Evolutionary conservation across 2,888 invertebrate species (phyloP).

Genomic region (Limenitis camilla): DNA sequence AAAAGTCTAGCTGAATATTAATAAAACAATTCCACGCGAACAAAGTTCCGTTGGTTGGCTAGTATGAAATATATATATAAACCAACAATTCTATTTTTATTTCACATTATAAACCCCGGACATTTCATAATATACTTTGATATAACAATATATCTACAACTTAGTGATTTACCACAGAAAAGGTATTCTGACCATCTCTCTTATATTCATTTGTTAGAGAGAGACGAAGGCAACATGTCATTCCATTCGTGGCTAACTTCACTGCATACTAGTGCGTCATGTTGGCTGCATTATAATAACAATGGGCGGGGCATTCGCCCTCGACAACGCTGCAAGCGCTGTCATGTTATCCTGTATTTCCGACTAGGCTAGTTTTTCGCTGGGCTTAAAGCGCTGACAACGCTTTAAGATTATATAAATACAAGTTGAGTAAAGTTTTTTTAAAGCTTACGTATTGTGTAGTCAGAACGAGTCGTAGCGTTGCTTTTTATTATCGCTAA

Average conservation of each 20-base stretch:
- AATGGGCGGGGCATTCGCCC: constrained; percentile 50
- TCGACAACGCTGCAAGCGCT: constrained; percentile 43
- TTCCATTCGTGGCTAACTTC: constrained; percentile 44
- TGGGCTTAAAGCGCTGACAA: constrained; percentile 30
- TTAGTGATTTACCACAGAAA: constrained; percentile 14
- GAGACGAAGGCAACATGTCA: constrained; percentile 31
- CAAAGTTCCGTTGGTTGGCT: no score
- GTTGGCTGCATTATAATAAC: constrained; percentile 72
- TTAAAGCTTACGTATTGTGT: constrained; percentile 60
- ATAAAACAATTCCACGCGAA: no score
- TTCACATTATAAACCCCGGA: neutral
- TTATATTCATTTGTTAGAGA: constrained; percentile 29
- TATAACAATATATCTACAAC: constrained; percentile 4
- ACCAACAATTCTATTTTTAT: neutral
- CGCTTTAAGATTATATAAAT: constrained; percentile 29
- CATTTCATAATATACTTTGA: neutral
- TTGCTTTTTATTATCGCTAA: constrained; percentile 26
- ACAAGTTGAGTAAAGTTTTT: constrained; percentile 66
- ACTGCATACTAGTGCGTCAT: constrained; percentile 56
- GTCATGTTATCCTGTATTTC: constrained; percentile 14
- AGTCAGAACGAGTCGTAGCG: constrained; percentile 44
- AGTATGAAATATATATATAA: no score
- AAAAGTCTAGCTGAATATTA: no score
- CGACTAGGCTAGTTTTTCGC: neutral
- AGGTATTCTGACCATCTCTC: constrained; percentile 30